phyloP scores from a whole-genome alignment of 2,797 vertebrate species.

The Simalia tracyae region DNA sequence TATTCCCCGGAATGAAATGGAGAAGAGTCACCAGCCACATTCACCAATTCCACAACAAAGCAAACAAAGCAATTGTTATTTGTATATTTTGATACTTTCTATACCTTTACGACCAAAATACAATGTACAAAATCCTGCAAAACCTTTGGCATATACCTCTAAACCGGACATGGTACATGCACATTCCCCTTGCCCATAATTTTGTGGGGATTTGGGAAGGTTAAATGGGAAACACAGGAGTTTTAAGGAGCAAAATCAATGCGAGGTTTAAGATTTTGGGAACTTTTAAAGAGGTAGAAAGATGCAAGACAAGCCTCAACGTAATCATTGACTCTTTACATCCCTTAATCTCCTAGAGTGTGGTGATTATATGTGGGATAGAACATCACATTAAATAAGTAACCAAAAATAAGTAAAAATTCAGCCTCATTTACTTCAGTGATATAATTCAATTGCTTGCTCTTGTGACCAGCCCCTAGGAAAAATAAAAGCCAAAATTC shows the following conservation, averaged over 20 bases:
- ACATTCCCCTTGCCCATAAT: background rate
- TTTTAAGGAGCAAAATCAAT: background rate
- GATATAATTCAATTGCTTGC: background rate
- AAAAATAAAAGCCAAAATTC: background rate
- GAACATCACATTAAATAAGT: background rate
- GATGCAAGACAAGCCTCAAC: background rate
- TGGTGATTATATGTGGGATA: background rate
- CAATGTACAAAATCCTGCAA: background rate
- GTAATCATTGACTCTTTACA: background rate
- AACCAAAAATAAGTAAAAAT: background rate
- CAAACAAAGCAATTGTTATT: background rate
- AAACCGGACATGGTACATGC: background rate
- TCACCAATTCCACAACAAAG: background rate
- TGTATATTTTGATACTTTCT: background rate
- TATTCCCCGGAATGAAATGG: background rate
- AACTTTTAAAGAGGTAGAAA: background rate
- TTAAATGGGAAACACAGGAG: background rate
- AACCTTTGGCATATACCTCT: background rate
- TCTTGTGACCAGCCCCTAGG: background rate
- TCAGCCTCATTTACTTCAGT: background rate
- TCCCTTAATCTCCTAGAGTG: background rate
- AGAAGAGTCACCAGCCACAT: background rate
- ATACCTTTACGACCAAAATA: background rate
- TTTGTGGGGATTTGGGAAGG: background rate
- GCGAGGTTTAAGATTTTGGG: background rate